Evolutionary conservation across 2,113 vertebrate species (phyloP).

Genomic region (Cromileptes altivelis): DNA sequence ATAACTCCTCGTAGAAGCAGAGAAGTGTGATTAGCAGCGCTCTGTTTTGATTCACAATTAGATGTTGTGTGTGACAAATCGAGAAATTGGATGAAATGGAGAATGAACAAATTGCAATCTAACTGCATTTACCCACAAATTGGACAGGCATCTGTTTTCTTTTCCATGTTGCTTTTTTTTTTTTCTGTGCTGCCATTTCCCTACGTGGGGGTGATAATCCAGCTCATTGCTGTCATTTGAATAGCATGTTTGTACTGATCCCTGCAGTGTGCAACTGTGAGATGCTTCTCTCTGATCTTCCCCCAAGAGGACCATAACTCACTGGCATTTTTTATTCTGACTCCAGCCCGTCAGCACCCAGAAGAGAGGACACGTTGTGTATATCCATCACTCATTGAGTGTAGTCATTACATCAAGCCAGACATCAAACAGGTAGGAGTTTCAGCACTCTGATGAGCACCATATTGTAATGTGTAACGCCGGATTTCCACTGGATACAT

Average conservation of each 20-base stretch:
- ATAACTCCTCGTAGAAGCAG: neutral
- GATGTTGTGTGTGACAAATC: constrained; percentile 33
- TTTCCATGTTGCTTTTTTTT: neutral
- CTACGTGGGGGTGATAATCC: constrained; percentile 51
- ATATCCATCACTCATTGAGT: constrained; percentile 60
- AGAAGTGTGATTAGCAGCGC: constrained; percentile 7
- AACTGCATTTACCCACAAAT: constrained; percentile 43
- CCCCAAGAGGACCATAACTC: constrained; percentile 63
- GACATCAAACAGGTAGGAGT: constrained; percentile 50
- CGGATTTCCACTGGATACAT: too few species aligned
- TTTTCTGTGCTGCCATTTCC: too few species aligned
- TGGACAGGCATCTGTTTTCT: constrained; percentile 54
- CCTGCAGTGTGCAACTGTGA: constrained; percentile 35
- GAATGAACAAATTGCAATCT: constrained; percentile 27
- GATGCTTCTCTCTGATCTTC: constrained; percentile 49
- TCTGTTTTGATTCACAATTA: constrained; percentile 31
- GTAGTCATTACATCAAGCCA: constrained; percentile 57
- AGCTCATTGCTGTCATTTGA: constrained; percentile 57
- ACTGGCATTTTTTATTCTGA: constrained; percentile 61
- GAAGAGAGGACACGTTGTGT: constrained; percentile 61
- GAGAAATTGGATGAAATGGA: constrained; percentile 50
- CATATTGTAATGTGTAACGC: constrained; percentile 54
- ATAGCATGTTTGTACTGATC: constrained; percentile 45
- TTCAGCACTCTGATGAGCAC: constrained; percentile 53
- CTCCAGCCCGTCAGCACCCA: constrained; percentile 55